Base-by-base conservation (phyloP, 2,888 invertebrate genomes). In the Vandiemenella viatica region DNA sequence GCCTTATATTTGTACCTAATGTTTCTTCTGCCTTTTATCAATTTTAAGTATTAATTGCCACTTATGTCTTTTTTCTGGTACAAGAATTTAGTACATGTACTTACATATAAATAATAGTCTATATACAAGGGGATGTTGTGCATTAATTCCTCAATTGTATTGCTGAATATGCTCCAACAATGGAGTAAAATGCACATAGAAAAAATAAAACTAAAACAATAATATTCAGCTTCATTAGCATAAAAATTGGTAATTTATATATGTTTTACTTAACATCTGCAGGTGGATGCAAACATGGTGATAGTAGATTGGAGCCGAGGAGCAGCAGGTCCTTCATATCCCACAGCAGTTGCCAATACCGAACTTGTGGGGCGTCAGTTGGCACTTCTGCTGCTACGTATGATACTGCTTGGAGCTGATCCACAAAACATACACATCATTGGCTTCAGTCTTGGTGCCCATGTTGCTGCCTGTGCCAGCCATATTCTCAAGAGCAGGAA, bases 371-470 rank as follows among this genome's bases (percentile, higher is more conserved):
- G 76, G 10, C 65, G 76, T 37, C 73, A 76, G 60, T 60, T 75
- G 43, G 74, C 73, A 1, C 63, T 75, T 7, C 60, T 76, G n/a
- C 59, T 76, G 3, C 55, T 69, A 15, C 66, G 69, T 46, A 66
- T 72, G 55, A 63, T 75, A 5, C 61, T 67, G 17, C 57, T 66
- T 20, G 75, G 75, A 1, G 58, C 68, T 5, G 59, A 64, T 42
- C 65, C 72, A 0, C 59, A 62, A 18, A 55, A 63, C 3, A 67
- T 76, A 5, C 76, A 77, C 59, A 57, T 75, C 16, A 65, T 76
- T 20, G 77, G 77, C 10, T 76, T 76, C 60, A 76, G 76, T 46
- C 61, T 77, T 1, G 77, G 77, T 1, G 76, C 77, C 5, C 77
- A 77, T 56, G 71, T 76, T 1, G 74, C 75, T 5, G 77, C 75